Conservation (phyloP, 2,797 vertebrate genomes). For the Parambassis ranga region DNA sequence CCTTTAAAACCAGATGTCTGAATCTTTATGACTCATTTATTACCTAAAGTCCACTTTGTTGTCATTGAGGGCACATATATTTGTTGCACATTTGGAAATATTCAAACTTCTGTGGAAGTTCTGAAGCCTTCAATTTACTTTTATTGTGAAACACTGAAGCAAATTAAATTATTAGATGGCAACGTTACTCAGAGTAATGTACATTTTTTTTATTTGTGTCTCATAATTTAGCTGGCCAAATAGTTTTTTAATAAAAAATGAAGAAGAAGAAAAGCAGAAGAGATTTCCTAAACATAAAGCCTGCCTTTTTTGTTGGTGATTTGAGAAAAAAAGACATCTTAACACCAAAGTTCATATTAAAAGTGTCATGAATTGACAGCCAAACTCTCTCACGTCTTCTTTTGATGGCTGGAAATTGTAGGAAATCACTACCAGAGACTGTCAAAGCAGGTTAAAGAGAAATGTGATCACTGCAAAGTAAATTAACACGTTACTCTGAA, state of each 20-base stretch:
- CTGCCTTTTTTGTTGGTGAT: background rate
- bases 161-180: no score
- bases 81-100: no score
- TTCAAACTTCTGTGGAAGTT: no score
- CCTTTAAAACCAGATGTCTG: no score
- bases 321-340: background rate
- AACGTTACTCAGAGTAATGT: no score
- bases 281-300: background rate
- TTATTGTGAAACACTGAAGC: no score
- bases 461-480: background rate
- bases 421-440: background rate
- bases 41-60: no score
- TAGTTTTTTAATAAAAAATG: background rate
- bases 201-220: no score
- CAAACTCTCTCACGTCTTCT: background rate
- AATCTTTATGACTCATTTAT: no score
- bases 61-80: no score
- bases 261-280: background rate
- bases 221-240: no score
- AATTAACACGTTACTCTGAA: constrained; percentile 3
- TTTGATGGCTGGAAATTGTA: background rate
- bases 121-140: no score
- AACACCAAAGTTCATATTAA: background rate
- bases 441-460: background rate
- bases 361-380: background rate